Evolutionary conservation across 1,140 invertebrate species (phyloP).

Genomic region (Araneus ventricosus): DNA sequence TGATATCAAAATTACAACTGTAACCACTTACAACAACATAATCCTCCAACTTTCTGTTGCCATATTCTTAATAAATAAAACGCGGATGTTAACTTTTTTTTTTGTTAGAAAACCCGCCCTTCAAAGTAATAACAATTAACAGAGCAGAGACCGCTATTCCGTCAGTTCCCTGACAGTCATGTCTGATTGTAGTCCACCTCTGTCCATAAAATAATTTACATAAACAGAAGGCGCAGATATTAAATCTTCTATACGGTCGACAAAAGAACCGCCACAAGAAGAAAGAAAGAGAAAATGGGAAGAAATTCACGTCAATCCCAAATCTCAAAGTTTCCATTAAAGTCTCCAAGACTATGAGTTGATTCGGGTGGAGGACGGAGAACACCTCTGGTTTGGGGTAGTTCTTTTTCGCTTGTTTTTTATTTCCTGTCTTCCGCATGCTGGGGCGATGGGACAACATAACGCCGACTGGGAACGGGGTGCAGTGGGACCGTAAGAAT

Average conservation of each 20-base stretch:
- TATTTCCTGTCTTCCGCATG: not conserved
- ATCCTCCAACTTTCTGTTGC: too few species aligned
- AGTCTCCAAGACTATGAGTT: not conserved
- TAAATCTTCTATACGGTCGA: slow-evolving; percentile 29
- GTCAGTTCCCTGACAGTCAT: too few species aligned
- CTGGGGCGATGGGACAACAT: slow-evolving; percentile 30
- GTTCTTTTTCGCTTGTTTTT: not conserved
- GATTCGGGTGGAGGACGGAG: not conserved
- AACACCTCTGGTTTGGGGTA: slow-evolving; percentile 1
- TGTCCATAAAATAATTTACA: slow-evolving; percentile 30
- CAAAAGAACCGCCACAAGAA: slow-evolving; percentile 15
- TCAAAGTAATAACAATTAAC: too few species aligned
- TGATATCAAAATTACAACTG: too few species aligned
- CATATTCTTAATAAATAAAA: too few species aligned
- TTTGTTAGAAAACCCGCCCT: too few species aligned
- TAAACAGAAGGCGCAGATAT: slow-evolving; percentile 51
- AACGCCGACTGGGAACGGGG: slow-evolving; percentile 5
- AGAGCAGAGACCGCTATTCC: too few species aligned
- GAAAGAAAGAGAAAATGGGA: not conserved
- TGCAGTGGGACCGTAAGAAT: slow-evolving; percentile 1
- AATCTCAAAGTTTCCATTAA: slow-evolving; percentile 51
- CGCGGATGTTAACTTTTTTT: too few species aligned
- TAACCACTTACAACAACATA: too few species aligned
- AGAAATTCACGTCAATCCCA: slow-evolving; percentile 43
- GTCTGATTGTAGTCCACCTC: not conserved